Percentiles rank a stretch among this genome's conserved stretches.
These are phyloP conservation scores for Melieria omissa DNA, from an alignment of 2,888 invertebrate genomes.

Conservation along the genomic window DNA sequence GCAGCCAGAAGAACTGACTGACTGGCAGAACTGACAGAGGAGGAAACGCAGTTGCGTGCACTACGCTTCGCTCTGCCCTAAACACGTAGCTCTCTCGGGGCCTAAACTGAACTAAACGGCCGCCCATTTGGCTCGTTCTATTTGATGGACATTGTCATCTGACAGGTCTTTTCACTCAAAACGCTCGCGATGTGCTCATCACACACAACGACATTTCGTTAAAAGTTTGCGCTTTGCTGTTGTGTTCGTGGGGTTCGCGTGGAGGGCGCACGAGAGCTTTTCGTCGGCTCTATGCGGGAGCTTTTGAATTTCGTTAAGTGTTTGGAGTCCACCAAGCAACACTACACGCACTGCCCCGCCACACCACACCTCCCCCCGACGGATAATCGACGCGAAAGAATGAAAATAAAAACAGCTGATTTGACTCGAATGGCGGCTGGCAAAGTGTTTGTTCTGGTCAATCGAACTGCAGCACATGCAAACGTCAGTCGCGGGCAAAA, in stretches of 20 bases:
- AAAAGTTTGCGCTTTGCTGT: neutral
- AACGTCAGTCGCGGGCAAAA: neutral
- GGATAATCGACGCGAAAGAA: neutral
- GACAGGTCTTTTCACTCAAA: conserved; percentile 27
- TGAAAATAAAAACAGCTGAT: conserved; percentile 29
- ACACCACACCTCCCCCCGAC: neutral
- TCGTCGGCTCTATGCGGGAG: conserved; percentile 23
- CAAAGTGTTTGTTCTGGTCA: neutral
- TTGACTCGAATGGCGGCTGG: neutral
- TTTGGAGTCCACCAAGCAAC: neutral
- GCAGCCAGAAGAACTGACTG: neutral
- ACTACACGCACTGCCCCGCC: neutral
- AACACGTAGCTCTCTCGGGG: conserved; percentile 35
- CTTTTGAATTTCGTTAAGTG: conserved; percentile 20
- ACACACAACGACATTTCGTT: too few species aligned
- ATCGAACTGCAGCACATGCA: neutral
- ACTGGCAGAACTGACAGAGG: neutral
- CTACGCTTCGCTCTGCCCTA: neutral
- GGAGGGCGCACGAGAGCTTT: conserved; percentile 1
- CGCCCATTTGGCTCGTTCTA: neutral
- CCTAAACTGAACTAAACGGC: conserved; percentile 40
- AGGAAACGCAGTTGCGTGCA: neutral
- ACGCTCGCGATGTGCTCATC: neutral
- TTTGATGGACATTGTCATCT: conserved; percentile 34
- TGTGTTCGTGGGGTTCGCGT: neutral